Base-by-base conservation (phyloP, 2,888 invertebrate species). In the Danaus chrysippus region DNA sequence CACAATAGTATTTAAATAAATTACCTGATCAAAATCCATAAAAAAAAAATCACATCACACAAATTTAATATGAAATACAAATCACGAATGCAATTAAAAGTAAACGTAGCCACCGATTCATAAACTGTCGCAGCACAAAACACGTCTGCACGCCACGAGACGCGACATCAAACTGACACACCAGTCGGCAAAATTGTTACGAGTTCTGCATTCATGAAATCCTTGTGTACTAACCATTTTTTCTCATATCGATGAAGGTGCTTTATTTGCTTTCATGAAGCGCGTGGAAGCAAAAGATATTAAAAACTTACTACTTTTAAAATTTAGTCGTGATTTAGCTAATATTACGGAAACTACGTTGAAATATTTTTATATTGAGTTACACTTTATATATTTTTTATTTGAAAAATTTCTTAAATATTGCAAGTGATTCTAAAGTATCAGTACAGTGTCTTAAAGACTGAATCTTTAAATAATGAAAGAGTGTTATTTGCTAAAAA, bases 161-260 rank as follows among this genome's bases (percentile, higher is more conserved):
- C 54, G 41, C 61, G 58, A 61, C 68, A 63, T 64, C 64, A 68
- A 68, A 68, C 68, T 68, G 66, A 68, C 49, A 43, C 42, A 62
- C 59, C 62, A 59, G 54, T 62, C 61, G 57, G 63, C 58, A 58
- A 61, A 65, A 65, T 61, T 61, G 65, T 61, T 65, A 63, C 62
- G 55, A 57, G 60, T 55, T 43, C 49, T 49, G 49, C 49, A 56
- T 64, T 63, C 56, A 63, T 61, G 56, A 55, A 52, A 57, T 56
- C 56, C 59, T 63, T 64, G 60, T 64, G 63, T 58, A 57, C 53
- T 43, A 46, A 17, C 17, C 49, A 49, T 10, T 17, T 49, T 49
- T 49, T 49, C 17, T 46, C 46, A 17, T 49, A 49, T 17, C 15
- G 8, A 17, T 43, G 11, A 43, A 43, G n/a, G 43, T n/a, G 11